phyloP scores from a whole-genome alignment of 1,140 invertebrate species.

The Trichogramma pretiosum region DNA sequence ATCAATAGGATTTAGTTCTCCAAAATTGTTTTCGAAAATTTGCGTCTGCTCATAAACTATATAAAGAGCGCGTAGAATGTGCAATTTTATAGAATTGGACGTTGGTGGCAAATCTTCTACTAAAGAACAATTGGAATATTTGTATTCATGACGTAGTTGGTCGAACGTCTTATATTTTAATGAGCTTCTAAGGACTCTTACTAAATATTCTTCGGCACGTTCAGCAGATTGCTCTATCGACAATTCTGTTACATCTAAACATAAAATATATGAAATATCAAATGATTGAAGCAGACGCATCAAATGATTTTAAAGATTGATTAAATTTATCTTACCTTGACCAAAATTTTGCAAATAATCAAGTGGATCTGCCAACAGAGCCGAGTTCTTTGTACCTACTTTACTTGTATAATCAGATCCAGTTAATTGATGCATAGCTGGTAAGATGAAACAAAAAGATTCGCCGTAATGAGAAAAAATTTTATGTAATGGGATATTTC shows the following conservation, averaged over 20 bases:
- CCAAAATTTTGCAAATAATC: not conserved
- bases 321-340: not conserved
- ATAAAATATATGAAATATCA: not conserved
- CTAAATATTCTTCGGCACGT: not conserved
- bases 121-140: not conserved
- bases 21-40: not conserved
- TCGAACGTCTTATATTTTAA: not conserved
- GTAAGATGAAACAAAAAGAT: not conserved
- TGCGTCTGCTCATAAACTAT: not conserved
- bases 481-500: not conserved
- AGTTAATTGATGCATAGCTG: slow-evolving; percentile 1
- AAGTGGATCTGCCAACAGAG: not conserved
- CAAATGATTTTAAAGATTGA: not conserved
- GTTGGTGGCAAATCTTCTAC: not conserved
- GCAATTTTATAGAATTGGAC: not conserved
- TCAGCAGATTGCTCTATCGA: not conserved
- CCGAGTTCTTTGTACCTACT: not conserved
- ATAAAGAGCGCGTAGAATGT: slow-evolving; percentile 2
- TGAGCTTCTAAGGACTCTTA: not conserved
- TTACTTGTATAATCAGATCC: not conserved
- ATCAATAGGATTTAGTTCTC: not conserved
- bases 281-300: not conserved
- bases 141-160: not conserved
- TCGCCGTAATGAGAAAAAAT: not conserved
- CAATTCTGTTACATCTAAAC: too few species aligned